Percentiles rank a stretch among this genome's conserved stretches.
phyloP scores from a whole-genome alignment of 2,113 vertebrate genomes.

The Centropus bengalensis region DNA sequence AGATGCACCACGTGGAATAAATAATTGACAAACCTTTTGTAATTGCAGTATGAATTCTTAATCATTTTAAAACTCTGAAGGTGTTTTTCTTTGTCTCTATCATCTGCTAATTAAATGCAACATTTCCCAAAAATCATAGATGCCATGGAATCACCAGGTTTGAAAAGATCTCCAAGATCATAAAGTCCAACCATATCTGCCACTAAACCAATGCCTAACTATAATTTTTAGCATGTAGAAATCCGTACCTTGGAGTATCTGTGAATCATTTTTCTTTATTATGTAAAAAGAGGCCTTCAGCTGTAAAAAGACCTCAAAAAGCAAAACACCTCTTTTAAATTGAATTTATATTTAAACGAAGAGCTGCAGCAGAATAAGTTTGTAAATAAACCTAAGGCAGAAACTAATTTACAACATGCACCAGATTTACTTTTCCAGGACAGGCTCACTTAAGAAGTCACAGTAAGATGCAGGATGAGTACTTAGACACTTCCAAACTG shows the following conservation, averaged over 20 bases:
- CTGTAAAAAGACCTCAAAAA: background rate
- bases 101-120: background rate
- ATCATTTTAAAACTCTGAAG: background rate
- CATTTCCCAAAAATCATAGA: background rate
- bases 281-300: background rate
- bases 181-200: too few relatives aligned
- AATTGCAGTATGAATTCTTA: background rate
- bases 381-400: background rate
- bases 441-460: background rate
- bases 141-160: too few relatives aligned
- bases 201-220: too few relatives aligned
- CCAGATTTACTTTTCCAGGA: background rate
- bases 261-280: background rate
- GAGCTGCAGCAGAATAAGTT: background rate
- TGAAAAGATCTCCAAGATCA: too few relatives aligned
- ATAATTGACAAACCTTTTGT: background rate
- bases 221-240: background rate
- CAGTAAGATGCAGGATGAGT: background rate
- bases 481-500: background rate
- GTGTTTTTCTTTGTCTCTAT: background rate
- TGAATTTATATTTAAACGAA: background rate
- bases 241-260: background rate
- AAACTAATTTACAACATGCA: background rate
- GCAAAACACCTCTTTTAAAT: background rate
- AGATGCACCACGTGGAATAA: background rate